A percentile compares a stretch with the other conserved stretches of the same genome.
These are phyloP conservation scores for Mimachlamys varia DNA, from an alignment of 2,888 invertebrate genomes.

Conservation along the genomic window DNA sequence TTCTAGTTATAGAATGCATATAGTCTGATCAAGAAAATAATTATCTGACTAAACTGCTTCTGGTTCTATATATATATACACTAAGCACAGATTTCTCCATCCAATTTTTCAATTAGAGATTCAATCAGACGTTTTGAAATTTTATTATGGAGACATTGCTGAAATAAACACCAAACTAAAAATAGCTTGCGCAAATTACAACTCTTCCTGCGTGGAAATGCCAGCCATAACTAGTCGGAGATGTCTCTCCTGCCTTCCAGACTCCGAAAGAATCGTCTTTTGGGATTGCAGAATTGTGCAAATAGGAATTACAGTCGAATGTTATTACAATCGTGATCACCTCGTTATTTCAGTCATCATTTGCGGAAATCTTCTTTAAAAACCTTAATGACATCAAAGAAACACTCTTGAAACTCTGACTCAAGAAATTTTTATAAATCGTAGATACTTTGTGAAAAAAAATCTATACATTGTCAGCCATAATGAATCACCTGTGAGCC, in stretches of 20 bases:
- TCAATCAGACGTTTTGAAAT: slow-evolving; percentile 33
- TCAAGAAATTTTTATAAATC: background rate
- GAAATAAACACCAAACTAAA: background rate
- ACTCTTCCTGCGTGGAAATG: background rate
- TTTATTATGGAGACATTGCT: background rate
- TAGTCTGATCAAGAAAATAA: background rate
- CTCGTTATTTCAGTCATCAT: background rate
- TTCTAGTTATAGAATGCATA: background rate
- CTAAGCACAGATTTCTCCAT: background rate
- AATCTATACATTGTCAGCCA: background rate
- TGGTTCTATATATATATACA: background rate
- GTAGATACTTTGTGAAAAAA: background rate
- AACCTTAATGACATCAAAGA: background rate
- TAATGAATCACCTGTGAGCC: background rate
- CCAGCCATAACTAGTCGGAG: background rate
- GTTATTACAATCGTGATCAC: background rate
- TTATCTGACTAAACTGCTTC: background rate
- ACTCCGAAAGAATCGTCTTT: background rate
- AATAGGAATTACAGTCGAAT: slow-evolving; percentile 17
- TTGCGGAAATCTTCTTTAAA: background rate
- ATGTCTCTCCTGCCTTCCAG: background rate
- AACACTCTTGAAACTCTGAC: background rate
- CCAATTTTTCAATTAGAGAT: background rate
- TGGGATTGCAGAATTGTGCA: slow-evolving; percentile 22
- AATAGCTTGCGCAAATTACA: background rate